Evolutionary conservation across 1,140 invertebrate genomes (phyloP).

Genomic region (Dinoponera quadriceps): DNA sequence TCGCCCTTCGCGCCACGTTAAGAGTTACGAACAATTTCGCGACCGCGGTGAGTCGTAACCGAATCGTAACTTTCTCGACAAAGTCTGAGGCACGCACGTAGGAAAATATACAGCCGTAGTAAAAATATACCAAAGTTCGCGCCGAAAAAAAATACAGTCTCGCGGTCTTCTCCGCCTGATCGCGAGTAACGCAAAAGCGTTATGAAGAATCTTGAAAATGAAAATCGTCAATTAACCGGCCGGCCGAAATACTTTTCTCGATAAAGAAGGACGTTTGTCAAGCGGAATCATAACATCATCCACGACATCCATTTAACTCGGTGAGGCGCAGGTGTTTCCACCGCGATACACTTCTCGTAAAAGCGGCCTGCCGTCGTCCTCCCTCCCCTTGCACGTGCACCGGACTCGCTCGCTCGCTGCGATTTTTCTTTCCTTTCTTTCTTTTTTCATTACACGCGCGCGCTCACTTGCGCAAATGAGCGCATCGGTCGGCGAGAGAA

Average conservation of each 20-base stretch:
- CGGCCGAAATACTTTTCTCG: too few relatives aligned
- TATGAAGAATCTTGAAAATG: too few relatives aligned
- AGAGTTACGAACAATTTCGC: conserved; percentile 36
- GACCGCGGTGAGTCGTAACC: conserved; percentile 31
- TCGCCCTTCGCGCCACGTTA: neutral
- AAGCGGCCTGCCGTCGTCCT: neutral
- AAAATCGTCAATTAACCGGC: too few relatives aligned
- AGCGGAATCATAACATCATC: conserved; percentile 23
- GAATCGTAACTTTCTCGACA: conserved; percentile 53
- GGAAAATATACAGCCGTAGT: conserved; percentile 49
- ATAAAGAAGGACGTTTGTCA: neutral
- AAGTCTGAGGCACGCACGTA: conserved; percentile 32
- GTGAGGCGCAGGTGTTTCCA: conserved; percentile 48
- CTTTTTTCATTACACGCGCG: neutral
- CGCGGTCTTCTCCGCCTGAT: neutral
- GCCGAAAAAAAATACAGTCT: conserved; percentile 35
- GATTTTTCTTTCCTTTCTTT: conserved; percentile 2
- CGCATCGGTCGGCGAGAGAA: conserved; percentile 14
- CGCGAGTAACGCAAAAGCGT: neutral
- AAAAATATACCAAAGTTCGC: conserved; percentile 53
- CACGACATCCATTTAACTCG: conserved; percentile 47
- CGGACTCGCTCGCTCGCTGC: conserved; percentile 1
- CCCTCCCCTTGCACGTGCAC: conserved; percentile 37
- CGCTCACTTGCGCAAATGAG: conserved; percentile 38
- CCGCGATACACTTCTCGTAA: conserved; percentile 55